Evolutionary conservation across 2,888 invertebrate species (phyloP).

Genomic region (Cynaeus angustus): DNA sequence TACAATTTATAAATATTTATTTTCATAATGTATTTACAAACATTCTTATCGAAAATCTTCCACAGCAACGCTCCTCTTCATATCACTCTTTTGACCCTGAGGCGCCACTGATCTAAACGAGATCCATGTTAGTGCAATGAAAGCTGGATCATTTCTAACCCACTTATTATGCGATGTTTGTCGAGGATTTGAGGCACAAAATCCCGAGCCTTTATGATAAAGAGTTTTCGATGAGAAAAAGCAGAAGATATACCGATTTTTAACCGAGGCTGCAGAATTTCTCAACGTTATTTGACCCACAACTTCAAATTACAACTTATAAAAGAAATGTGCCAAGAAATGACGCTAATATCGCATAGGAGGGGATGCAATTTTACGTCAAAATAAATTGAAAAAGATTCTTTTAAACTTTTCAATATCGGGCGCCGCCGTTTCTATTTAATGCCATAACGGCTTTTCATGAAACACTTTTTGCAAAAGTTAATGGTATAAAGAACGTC

Average conservation of each 20-base stretch:
- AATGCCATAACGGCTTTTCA: slow-evolving; percentile 14
- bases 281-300: neutral
- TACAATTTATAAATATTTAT: too few species aligned
- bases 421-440: slow-evolving; percentile 11
- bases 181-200: slow-evolving; percentile 37
- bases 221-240: slow-evolving; percentile 32
- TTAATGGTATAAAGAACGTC: neutral
- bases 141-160: slow-evolving; percentile 31
- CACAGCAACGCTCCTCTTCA: slow-evolving; percentile 1
- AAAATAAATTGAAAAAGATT: slow-evolving; percentile 5
- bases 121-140: slow-evolving; percentile 31
- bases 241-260: slow-evolving; percentile 25
- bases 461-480: slow-evolving; percentile 1
- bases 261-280: neutral
- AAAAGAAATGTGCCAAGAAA: neutral
- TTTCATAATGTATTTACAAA: neutral
- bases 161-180: slow-evolving; percentile 41
- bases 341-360: neutral
- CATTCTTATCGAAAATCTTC: slow-evolving; percentile 11
- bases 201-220: slow-evolving; percentile 37
- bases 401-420: slow-evolving; percentile 17
- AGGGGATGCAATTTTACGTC: neutral
- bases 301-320: slow-evolving; percentile 17
- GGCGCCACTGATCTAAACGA: slow-evolving; percentile 32
- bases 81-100: slow-evolving; percentile 9